These are phyloP conservation scores for Iphiclides podalirius DNA, from an alignment of 2,888 invertebrate species.

Conservation along the genomic window DNA sequence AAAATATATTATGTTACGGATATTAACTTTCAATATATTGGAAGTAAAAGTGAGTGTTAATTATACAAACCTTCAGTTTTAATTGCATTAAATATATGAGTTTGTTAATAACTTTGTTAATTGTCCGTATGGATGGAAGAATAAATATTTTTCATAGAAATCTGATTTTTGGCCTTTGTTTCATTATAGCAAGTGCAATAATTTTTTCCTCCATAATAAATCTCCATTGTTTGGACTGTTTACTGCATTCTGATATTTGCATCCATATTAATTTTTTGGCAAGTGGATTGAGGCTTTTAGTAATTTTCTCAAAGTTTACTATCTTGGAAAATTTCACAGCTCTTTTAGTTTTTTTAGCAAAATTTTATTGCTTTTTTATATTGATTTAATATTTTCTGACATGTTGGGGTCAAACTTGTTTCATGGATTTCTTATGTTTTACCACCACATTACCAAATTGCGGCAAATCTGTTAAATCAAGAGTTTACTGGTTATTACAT, in stretches of 20 bases:
- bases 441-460: too few relatives aligned
- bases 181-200: constrained; percentile 17
- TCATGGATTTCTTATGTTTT: too few relatives aligned
- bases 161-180: constrained; percentile 21
- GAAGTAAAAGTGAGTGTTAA: too few relatives aligned
- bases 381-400: background rate
- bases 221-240: constrained; percentile 8
- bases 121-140: constrained; percentile 24
- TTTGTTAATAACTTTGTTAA: too few relatives aligned
- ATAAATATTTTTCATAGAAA: constrained; percentile 29
- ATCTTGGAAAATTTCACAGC: background rate
- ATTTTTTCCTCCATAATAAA: constrained; percentile 22
- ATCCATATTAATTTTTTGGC: background rate
- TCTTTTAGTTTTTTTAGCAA: background rate
- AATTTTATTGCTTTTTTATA: background rate
- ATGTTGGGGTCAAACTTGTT: background rate
- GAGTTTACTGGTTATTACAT: too few relatives aligned
- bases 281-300: background rate
- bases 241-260: background rate
- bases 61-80: too few relatives aligned
- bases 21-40: too few relatives aligned
- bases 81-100: constrained; percentile 23
- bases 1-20: too few relatives aligned
- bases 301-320: background rate
- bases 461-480: too few relatives aligned